Percentiles rank a stretch among this genome's conserved stretches.
phyloP scores from a whole-genome alignment of 2,888 invertebrate genomes.

The Lasioglossum pauxillum region DNA sequence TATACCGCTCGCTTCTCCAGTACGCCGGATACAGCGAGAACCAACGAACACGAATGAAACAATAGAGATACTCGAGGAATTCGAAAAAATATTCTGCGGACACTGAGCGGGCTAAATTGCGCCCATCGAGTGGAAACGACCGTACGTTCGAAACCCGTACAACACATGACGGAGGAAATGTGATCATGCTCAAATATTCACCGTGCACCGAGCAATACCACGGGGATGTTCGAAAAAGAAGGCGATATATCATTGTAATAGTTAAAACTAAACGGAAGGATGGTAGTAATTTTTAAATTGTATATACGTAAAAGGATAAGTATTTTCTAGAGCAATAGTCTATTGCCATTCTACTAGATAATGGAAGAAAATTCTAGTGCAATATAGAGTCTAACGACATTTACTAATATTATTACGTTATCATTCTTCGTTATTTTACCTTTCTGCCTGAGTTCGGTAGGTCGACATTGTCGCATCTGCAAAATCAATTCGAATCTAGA shows the following conservation, averaged over 20 bases:
- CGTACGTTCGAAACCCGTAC: slow-evolving; percentile 6
- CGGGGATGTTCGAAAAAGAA: slow-evolving; percentile 61
- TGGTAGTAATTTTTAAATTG: slow-evolving; percentile 81
- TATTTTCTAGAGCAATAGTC: slow-evolving; percentile 81
- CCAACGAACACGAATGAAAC: background rate
- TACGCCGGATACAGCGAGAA: background rate
- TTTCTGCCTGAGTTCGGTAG: slow-evolving; percentile 3
- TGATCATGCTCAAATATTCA: slow-evolving; percentile 36
- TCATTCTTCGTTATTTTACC: slow-evolving; percentile 42
- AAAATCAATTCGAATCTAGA: background rate
- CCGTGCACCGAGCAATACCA: slow-evolving; percentile 71
- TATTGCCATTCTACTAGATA: slow-evolving; percentile 77
- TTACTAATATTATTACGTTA: slow-evolving; percentile 56
- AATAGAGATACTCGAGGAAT: background rate
- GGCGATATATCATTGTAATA: slow-evolving; percentile 51
- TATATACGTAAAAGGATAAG: slow-evolving; percentile 81
- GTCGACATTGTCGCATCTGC: background rate
- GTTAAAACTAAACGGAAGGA: slow-evolving; percentile 62
- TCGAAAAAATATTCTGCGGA: background rate
- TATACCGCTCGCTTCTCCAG: background rate
- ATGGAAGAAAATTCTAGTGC: slow-evolving; percentile 80
- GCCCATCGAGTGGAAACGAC: background rate
- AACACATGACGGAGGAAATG: slow-evolving; percentile 32
- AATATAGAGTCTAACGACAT: slow-evolving; percentile 81
- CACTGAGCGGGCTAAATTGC: background rate